Evolutionary conservation across 1,140 invertebrate species (phyloP), one percentile per base, ranked within the genome.

Genomic region (Zaprionus kolodkinae): DNA sequence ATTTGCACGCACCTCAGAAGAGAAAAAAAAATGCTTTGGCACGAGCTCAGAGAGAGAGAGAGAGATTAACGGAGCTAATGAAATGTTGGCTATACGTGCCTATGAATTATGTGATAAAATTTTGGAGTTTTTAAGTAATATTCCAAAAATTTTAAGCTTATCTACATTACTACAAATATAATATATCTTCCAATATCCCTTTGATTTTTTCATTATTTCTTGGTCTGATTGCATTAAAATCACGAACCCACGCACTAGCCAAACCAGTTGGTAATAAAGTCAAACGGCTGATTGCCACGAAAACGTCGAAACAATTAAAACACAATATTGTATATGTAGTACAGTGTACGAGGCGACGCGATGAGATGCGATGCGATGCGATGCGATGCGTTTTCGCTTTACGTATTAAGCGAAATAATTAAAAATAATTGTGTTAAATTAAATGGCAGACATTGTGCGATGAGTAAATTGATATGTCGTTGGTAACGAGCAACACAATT

Each of bases 221-320:
- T 4, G 4, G 6, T 2, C 40, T 43, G 6, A 43, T 43, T 43
- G 68, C 72, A 83, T 76, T 83, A 55, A 79, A 84, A 83, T 83
- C 79, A 76, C 17, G 72, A 62, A 61, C 9, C 33, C 38, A 59
- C 33, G 54, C 36, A 36, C 45, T 25, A 50, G 38, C 27, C 13
- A 9, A 33, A 2, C 65, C 27, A 21, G 30, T 79, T 73, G 64
- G 76, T 77, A 79, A 84, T 84, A 79, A 84, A 84, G 76, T 84
- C 76, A 79, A 77, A 56, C 72, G 63, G 66, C 77, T 84, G 80
- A 79, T 83, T 75, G 62, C 54, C 38, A 75, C 64, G 54, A 69
- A 74, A 48, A 38, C n/a, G 30, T 57, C 12, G 50, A 69, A 78
- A 74, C 81, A 84, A 84, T 84, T 84, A 77, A 76, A 84, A 55